Evolutionary conservation across 2,888 invertebrate genomes (phyloP).

Genomic region (Drosophila kanekoi): DNA sequence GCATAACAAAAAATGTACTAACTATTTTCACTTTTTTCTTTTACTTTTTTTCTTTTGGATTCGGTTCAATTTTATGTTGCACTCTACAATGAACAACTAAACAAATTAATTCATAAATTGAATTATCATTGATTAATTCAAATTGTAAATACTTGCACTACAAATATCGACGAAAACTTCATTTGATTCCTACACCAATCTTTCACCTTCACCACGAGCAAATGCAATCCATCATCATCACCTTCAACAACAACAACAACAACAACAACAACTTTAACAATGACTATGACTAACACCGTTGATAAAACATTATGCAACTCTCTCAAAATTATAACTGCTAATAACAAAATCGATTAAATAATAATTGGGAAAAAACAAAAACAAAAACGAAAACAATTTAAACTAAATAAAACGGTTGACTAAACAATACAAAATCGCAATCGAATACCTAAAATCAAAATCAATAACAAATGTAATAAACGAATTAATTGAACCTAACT

Average conservation of each 20-base stretch:
- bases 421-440: constrained; percentile 47
- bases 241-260: constrained; percentile 43
- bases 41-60: constrained; percentile 73
- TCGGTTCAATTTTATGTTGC: constrained; percentile 66
- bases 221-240: constrained; percentile 55
- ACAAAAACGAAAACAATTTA: constrained; percentile 22
- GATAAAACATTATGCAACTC: constrained; percentile 13
- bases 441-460: constrained; percentile 40
- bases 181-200: constrained; percentile 34
- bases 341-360: constrained; percentile 37
- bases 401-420: constrained; percentile 48
- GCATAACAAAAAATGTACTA: constrained; percentile 57
- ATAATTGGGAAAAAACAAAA: constrained; percentile 19
- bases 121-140: constrained; percentile 13
- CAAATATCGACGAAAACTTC: constrained; percentile 43
- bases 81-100: constrained; percentile 51
- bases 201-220: constrained; percentile 35
- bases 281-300: constrained; percentile 39
- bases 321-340: constrained; percentile 32
- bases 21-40: constrained; percentile 66
- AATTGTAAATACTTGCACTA: constrained; percentile 60
- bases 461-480: constrained; percentile 30
- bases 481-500: constrained; percentile 33
- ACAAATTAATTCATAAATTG: not conserved
- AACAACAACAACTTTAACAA: constrained; percentile 28